Conservation (phyloP, 2,888 invertebrate species). For the Lysandra bellargus region DNA sequence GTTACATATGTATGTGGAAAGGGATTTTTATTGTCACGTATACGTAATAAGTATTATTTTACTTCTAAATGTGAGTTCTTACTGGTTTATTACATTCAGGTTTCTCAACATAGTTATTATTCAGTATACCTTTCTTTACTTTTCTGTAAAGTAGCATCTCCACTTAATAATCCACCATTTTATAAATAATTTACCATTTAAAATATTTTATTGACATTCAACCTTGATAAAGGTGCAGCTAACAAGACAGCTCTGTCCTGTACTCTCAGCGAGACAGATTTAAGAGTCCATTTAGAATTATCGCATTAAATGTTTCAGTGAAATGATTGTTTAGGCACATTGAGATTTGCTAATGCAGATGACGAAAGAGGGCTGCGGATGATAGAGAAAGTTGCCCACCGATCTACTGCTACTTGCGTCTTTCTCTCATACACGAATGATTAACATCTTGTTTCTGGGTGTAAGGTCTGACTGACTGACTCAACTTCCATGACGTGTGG, state of each 20-base stretch:
- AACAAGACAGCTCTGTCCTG: not conserved
- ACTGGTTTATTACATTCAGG: not conserved
- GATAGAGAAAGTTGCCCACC: not conserved
- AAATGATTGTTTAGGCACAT: not conserved
- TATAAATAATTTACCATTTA: too few relatives aligned
- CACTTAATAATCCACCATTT: not conserved
- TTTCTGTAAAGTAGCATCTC: not conserved
- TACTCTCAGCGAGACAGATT: not conserved
- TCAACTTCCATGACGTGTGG: not conserved
- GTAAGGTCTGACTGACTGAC: too few relatives aligned
- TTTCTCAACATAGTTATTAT: not conserved
- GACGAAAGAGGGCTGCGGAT: too few relatives aligned
- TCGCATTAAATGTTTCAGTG: not conserved
- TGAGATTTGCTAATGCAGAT: not conserved
- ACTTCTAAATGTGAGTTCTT: constrained; percentile 11
- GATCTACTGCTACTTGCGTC: too few relatives aligned
- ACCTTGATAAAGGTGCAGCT: not conserved
- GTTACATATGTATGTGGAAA: constrained; percentile 24
- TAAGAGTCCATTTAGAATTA: not conserved
- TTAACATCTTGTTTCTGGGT: too few relatives aligned
- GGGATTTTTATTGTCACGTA: constrained; percentile 17
- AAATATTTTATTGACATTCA: not conserved
- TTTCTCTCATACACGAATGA: too few relatives aligned
- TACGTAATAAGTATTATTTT: not conserved
- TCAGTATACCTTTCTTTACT: not conserved